These are phyloP conservation scores for Muschampia plurimacula DNA, from an alignment of 2,888 invertebrate genomes.

Conservation along the genomic window DNA sequence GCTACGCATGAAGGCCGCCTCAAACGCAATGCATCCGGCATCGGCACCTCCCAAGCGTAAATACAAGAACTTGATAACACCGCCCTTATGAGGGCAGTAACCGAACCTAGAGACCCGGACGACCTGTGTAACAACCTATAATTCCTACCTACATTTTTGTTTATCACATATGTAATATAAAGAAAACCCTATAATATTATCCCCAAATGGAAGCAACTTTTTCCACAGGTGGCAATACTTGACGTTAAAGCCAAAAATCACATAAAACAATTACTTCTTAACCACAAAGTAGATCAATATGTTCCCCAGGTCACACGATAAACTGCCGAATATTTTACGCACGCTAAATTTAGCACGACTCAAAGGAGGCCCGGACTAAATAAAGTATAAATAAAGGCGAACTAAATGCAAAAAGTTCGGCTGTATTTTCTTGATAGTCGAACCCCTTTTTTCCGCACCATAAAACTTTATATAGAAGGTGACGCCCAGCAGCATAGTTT, in stretches of 20 bases:
- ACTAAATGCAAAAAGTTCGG: conserved; percentile 68
- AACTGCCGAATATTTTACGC: conserved; percentile 40
- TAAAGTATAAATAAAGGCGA: conserved; percentile 60
- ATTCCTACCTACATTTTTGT: too few relatives aligned
- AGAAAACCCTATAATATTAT: too few relatives aligned
- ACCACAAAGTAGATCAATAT: conserved; percentile 11
- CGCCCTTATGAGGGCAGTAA: too few relatives aligned
- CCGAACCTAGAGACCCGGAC: too few relatives aligned
- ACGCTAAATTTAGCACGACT: conserved; percentile 46
- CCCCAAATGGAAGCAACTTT: too few relatives aligned
- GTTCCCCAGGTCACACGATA: conserved; percentile 29
- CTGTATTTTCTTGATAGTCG: conserved; percentile 73
- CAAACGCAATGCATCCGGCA: too few relatives aligned
- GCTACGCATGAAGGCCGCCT: too few relatives aligned
- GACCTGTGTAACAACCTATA: too few relatives aligned
- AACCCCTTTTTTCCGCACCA: conserved; percentile 77
- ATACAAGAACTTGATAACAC: too few relatives aligned
- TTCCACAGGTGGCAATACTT: too few relatives aligned
- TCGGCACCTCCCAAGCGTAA: too few relatives aligned
- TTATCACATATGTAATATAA: too few relatives aligned
- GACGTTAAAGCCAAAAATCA: background rate
- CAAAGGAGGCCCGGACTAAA: conserved; percentile 53
- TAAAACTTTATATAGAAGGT: conserved; percentile 77
- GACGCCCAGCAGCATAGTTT: conserved; percentile 74
- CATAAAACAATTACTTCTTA: background rate